Base-by-base conservation (phyloP, 1,140 invertebrate species). In the Rhagoletis zephyria region DNA sequence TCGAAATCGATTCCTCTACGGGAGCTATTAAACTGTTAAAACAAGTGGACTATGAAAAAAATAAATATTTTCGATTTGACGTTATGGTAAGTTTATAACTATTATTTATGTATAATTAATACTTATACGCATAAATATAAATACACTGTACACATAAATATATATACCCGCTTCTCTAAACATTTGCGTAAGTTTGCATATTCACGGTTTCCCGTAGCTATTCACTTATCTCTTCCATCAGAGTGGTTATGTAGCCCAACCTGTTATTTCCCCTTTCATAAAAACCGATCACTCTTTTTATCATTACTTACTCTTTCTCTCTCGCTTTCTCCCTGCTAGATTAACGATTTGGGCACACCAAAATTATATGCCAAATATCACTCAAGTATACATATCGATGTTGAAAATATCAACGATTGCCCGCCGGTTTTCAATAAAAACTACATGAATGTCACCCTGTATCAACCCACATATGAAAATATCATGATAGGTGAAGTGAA, bases 401-500 rank as follows among this genome's bases (percentile, higher is more conserved):
- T 98, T 10, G 94, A 94, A 0, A 97, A 98, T 93, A 95, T 98
- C 3, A 98, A 98, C 93, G 97, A 98, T 90, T 97, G 96, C 89
- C 95, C 97, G 12, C 97, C 97, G 0, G 93, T 94, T 74, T 98
- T 98, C 92, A 93, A 94, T 16, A 93, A 95, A 74, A 92, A 94
- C 2, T 94, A 95, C 89, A 98, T 97, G 92, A 96, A 96, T 89
- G 95, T 96, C 0, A 97, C 96, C 3, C 93, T 99, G 16, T 93
- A 98, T 12, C 90, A 98, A 59, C 98, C 98, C 19, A 97, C 97
- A 3, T 96, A 96, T 90, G 94, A 95, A 88, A 95, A 96, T 90
- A 95, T 97, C 1, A 94, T 95, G 5, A 95, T 97, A 12, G 89
- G 96, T 14, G 94, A 94, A 89, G 93, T 98, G 5, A 94, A 94